These are phyloP conservation scores for Mystacides longicornis DNA, from an alignment of 2,888 invertebrate species.

Conservation along the genomic window DNA sequence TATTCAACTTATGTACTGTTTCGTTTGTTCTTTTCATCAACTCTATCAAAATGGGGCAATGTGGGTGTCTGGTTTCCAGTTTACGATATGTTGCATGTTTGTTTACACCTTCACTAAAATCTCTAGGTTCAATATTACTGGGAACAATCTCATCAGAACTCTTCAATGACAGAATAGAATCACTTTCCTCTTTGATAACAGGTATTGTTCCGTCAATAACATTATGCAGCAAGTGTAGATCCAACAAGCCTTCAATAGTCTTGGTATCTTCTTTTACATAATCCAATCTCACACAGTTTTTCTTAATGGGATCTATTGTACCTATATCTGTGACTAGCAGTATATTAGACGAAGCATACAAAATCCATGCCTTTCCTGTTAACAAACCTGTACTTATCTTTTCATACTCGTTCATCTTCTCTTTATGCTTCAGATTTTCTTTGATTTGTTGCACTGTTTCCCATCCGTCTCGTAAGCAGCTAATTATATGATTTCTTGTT, in stretches of 20 bases:
- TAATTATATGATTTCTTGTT: slow-evolving; percentile 24
- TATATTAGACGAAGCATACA: slow-evolving; percentile 21
- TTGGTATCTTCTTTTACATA: slow-evolving; percentile 63
- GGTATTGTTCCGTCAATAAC: slow-evolving; percentile 34
- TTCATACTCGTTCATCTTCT: background rate
- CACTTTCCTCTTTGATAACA: slow-evolving; percentile 24
- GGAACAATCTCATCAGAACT: slow-evolving; percentile 40
- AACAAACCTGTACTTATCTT: slow-evolving; percentile 3
- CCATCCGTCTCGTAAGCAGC: slow-evolving; percentile 14
- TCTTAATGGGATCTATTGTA: slow-evolving; percentile 76
- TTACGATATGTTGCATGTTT: slow-evolving; percentile 27
- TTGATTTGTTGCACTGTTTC: slow-evolving; percentile 16
- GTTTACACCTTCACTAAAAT: slow-evolving; percentile 23
- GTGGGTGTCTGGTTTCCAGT: slow-evolving; percentile 42
- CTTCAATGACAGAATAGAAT: slow-evolving; percentile 14
- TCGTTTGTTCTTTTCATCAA: slow-evolving; percentile 37
- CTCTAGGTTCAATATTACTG: slow-evolving; percentile 7
- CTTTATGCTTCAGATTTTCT: background rate
- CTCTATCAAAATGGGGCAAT: slow-evolving; percentile 39
- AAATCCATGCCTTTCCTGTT: slow-evolving; percentile 17
- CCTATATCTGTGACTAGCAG: slow-evolving; percentile 51
- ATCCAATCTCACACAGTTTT: slow-evolving; percentile 62
- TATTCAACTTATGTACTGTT: slow-evolving; percentile 40
- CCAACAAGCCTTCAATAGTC: slow-evolving; percentile 49
- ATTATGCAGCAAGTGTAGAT: slow-evolving; percentile 51